These are phyloP conservation scores for Rhagologus leucostigma DNA, from an alignment of 2,113 vertebrate genomes.

Conservation along the genomic window DNA sequence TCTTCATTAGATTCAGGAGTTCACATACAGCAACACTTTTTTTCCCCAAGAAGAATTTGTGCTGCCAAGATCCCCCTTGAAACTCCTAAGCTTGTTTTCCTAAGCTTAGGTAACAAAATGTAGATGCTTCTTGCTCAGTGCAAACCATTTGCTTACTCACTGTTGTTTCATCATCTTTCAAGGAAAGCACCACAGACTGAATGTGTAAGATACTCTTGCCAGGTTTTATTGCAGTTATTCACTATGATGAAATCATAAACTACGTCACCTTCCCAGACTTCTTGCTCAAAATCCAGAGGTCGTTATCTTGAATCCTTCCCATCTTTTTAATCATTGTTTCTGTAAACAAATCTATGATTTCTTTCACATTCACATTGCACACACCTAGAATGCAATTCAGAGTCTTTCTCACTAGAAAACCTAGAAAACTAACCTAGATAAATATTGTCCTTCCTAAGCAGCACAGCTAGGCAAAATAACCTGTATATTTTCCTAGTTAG, in stretches of 20 bases:
- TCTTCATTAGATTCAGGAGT: background rate
- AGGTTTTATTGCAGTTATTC: constrained; percentile 5
- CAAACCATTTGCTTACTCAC: background rate
- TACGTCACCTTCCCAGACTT: background rate
- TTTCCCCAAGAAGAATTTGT: background rate
- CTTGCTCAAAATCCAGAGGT: background rate
- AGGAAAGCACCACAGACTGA: background rate
- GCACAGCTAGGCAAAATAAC: background rate
- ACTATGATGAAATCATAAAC: background rate
- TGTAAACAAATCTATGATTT: background rate
- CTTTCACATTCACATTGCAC: background rate
- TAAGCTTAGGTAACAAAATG: background rate
- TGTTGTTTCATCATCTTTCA: background rate
- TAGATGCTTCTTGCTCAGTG: background rate
- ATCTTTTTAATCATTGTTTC: background rate
- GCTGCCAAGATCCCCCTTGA: background rate
- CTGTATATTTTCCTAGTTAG: background rate
- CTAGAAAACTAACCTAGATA: background rate
- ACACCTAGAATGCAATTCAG: background rate
- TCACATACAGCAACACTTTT: background rate
- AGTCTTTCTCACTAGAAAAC: background rate
- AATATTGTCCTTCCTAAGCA: background rate
- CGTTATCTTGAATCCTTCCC: background rate
- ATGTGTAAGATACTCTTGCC: background rate
- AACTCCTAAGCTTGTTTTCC: background rate